Evolutionary conservation across 1,140 invertebrate species (phyloP), one percentile per base, ranked within the genome.

Genomic region (Bacillus rossius): DNA sequence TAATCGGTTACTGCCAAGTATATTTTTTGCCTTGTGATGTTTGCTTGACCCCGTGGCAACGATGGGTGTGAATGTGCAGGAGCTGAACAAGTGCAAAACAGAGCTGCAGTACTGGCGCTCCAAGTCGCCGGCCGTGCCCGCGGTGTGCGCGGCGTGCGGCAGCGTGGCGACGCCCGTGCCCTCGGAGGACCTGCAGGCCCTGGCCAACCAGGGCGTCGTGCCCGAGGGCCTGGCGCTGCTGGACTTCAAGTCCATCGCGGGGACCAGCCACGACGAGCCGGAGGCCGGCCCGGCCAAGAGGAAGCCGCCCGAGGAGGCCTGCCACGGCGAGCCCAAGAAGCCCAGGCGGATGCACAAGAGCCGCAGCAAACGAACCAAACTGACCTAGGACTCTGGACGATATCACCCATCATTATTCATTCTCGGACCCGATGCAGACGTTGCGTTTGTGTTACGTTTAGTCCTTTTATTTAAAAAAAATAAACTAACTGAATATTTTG

Each of bases 21-120:
- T 57, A 47, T 45, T 47, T 45, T 20, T 25, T 49, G 13, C n/a
- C n/a, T n/a, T n/a, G n/a, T n/a, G n/a, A n/a, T n/a, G n/a, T n/a
- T n/a, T n/a, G n/a, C n/a, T n/a, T n/a, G n/a, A n/a, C n/a, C n/a
- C n/a, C n/a, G n/a, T n/a, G n/a, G n/a, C n/a, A n/a, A n/a, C n/a
- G n/a, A n/a, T n/a, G n/a, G n/a, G n/a, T n/a, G n/a, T n/a, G n/a
- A n/a, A n/a, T n/a, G n/a, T n/a, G 16, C 69, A 88, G 83, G 90
- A 93, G 74, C 77, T 92, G 63, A 92, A 92, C 73, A 92, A 92
- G 68, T 93, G 90, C 72, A 92, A 92, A 74, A 93, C 89, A 26
- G 90, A 92, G 71, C 73, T 92, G 57, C 90, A 93, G 74, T 93
- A 91, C 73, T 91, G 89, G 88, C 82, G 90, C 41, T 92, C 88